Evolutionary conservation across 2,797 vertebrate genomes (phyloP), one percentile per base, ranked within the genome.

Genomic region (Macrochelys suwanniensis): DNA sequence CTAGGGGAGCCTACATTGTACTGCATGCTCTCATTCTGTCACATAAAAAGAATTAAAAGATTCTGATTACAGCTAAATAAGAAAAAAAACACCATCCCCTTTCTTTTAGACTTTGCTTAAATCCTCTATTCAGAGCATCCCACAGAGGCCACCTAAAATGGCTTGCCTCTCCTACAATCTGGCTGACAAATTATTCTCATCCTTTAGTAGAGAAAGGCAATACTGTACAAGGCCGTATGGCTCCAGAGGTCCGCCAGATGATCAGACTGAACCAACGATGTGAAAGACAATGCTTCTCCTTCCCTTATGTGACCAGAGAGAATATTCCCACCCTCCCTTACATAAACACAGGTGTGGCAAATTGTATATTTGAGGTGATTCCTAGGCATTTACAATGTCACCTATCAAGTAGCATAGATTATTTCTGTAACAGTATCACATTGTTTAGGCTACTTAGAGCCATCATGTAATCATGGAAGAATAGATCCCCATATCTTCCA

Each of bases 11-110:
- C 42, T 33, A 95, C 83, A 45, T 94, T 89, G 10, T 74, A 61
- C 61, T 85, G 4, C 80, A 76, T 83, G 87, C 53, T 95, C 87
- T 79, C 49, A 94, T 93, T 96, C 91, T 93, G 84, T 85, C 95
- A 92, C 61, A 90, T 96, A 71, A 94, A 96, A 71, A 88, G 80
- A 37, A 95, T 92, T 96, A 88, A 93, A 93, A 92, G 3, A 89
- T 87, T 83, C 71, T 81, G 76, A 92, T 88, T 89, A 90, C 16
- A 83, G 4, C 0, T 84, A 90, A 96, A 93, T 89, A 94, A 93
- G 76, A 78, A 56, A 90, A 84, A 84, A 81, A 94, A 91, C 26
- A 49, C 3, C 9, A 42, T 86, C 93, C 91, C 16, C 37, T 83
- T 95, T 92, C 26, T 80, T 83, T 51, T 11, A 86, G 25, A 42